These are phyloP conservation scores for Larimichthys crocea DNA, from an alignment of 2,113 vertebrate species.

Conservation along the genomic window DNA sequence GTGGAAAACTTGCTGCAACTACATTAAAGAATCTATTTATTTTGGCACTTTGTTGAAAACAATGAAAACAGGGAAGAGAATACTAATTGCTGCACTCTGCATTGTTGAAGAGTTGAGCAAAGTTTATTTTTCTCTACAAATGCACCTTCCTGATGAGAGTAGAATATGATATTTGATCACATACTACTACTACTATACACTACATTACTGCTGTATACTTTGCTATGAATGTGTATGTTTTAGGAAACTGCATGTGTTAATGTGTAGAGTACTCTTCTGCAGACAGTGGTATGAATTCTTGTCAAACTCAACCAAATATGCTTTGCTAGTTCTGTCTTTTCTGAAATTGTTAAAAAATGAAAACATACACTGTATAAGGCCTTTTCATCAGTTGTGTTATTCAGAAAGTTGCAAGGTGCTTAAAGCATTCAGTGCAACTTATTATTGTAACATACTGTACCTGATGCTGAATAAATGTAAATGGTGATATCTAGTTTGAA, in stretches of 20 bases:
- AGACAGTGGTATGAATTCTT: background rate
- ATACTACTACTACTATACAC: background rate
- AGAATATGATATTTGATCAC: background rate
- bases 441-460: conserved; percentile 22
- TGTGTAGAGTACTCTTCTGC: conserved; percentile 2
- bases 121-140: conserved; percentile 37
- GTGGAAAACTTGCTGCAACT: background rate
- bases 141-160: conserved; percentile 24
- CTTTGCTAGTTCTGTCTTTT: background rate
- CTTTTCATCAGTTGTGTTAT: conserved; percentile 48
- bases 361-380: conserved; percentile 7
- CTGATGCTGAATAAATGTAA: conserved; percentile 45
- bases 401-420: conserved; percentile 28
- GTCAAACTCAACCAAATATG: background rate
- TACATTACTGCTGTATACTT: conserved; percentile 18
- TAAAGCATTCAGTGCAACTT: conserved; percentile 34
- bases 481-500: background rate
- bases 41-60: conserved; percentile 11
- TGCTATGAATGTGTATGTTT: conserved; percentile 40
- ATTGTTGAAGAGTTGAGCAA: background rate
- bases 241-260: conserved; percentile 42
- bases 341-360: conserved; percentile 2
- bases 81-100: background rate
- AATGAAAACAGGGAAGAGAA: background rate
- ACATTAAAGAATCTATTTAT: background rate